A percentile compares a stretch with the other conserved stretches of the same genome.
Evolutionary conservation across 2,888 invertebrate genomes (phyloP).

Genomic region (Adineta ricciae): DNA sequence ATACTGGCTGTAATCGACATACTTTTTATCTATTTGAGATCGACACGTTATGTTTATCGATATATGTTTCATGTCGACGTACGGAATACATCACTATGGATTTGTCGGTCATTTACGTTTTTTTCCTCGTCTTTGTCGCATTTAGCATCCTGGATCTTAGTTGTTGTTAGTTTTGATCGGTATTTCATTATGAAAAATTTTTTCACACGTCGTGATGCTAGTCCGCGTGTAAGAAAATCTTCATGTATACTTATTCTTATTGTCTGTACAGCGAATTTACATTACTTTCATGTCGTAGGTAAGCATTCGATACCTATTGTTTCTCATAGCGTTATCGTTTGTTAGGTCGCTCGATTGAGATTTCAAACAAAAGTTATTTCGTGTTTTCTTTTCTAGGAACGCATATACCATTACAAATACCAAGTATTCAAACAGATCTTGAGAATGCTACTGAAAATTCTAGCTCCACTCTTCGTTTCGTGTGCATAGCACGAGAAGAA

Average conservation of each 20-base stretch:
- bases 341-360: too few species aligned
- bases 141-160: slow-evolving; percentile 5
- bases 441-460: neutral
- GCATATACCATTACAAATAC: neutral
- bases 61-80: neutral
- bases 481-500: neutral
- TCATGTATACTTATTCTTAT: neutral
- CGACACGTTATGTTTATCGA: neutral
- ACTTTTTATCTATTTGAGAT: neutral
- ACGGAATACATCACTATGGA: slow-evolving; percentile 10
- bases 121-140: neutral
- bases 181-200: slow-evolving; percentile 2
- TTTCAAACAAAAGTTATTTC: too few species aligned
- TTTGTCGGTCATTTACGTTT: slow-evolving; percentile 1
- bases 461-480: neutral
- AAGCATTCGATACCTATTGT: neutral
- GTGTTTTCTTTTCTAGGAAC: neutral
- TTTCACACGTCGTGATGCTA: neutral
- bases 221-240: neutral
- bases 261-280: neutral
- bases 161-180: slow-evolving; percentile 19
- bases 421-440: neutral
- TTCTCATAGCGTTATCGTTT: too few species aligned
- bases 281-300: slow-evolving; percentile 6
- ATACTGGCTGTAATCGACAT: slow-evolving; percentile 17